A percentile compares a stretch with the other conserved stretches of the same genome.
Conservation (phyloP, 2,888 invertebrate species). For the Thumatha senex region DNA sequence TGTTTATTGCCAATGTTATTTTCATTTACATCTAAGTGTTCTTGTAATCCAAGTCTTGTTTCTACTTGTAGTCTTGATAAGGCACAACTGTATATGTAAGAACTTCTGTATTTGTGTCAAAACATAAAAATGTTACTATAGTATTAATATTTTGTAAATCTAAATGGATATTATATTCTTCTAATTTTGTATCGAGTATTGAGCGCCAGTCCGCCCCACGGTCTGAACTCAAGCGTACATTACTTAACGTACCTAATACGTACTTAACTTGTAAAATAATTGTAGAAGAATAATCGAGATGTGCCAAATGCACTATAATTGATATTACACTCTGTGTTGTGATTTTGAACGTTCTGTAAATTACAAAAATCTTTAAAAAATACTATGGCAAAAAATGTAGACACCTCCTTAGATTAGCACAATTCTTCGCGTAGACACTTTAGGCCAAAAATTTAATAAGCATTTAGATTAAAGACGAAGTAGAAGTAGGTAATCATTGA, state of each 20-base stretch:
- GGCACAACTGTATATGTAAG: constrained; percentile 62
- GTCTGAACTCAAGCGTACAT: constrained; percentile 35
- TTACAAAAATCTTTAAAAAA: constrained; percentile 72
- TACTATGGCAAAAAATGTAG: constrained; percentile 73
- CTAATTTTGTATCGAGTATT: constrained; percentile 79
- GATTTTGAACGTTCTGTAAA: constrained; percentile 84
- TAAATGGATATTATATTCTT: constrained; percentile 83
- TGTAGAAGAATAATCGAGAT: constrained; percentile 65
- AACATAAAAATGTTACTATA: constrained; percentile 65
- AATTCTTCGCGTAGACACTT: constrained; percentile 82
- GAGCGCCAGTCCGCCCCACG: constrained; percentile 50
- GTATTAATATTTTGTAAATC: constrained; percentile 78
- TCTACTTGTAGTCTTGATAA: constrained; percentile 45
- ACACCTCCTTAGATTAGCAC: constrained; percentile 81
- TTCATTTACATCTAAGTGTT: constrained; percentile 36
- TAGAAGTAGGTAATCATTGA: constrained; percentile 72
- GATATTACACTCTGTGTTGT: constrained; percentile 85
- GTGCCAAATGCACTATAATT: constrained; percentile 80
- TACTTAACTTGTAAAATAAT: constrained; percentile 65
- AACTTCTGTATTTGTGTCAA: constrained; percentile 72
- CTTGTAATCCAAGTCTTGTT: constrained; percentile 33
- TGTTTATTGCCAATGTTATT: constrained; percentile 30
- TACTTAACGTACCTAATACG: constrained; percentile 56
- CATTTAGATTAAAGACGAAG: constrained; percentile 73
- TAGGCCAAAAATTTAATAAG: constrained; percentile 74